Evolutionary conservation across 37 sponge, comb jelly and placozoan genomes (phyloP), one percentile per base, ranked within the genome.

Genomic region (Eunapius fragilis): DNA sequence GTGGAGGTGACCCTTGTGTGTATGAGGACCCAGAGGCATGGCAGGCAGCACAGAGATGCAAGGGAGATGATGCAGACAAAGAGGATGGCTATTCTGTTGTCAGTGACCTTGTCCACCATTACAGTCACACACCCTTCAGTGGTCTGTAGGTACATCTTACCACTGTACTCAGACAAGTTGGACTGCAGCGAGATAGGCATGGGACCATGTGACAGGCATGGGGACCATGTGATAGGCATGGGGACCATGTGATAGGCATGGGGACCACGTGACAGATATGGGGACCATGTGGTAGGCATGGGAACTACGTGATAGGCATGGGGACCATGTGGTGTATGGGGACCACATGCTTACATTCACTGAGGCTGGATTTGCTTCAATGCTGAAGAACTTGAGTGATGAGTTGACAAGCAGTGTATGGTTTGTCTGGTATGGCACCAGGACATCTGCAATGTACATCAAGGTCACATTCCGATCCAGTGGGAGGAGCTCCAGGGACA

Each of bases 11-110:
- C 14, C 22, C 58, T 11, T 1, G 14, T 11, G 14, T 58, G 22
- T 1, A 12, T 19, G 19, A 58, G 22, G 17, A 19, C 58, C 6
- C 58, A 58, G 41, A 41, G 41, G 22, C 58, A 58, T 58, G 58
- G 58, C 22, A 58, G 17, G 17, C 58, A 58, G 58, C 58, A 58
- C 58, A 58, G 58, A 58, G 14, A 13, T 4, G 58, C 22, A 0
- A 3, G 19, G 33, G 72, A 24, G n/a, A 70, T 36, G 74, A 69
- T 70, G 69, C 81, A 80, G 74, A 58, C 58, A 58, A 4, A 58
- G 1, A 58, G 1, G 1, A 58, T 11, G 1, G 58, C 58, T 19
- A 58, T 58, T 19, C 14, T 58, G 58, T 58, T 13, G 7, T 13
- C 58, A 58, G 22, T 2, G 22, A 58, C 22, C 2, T 13, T 19